Evolutionary conservation across 1,140 invertebrate genomes (phyloP).

Genomic region (Acyrthosiphon pisum): DNA sequence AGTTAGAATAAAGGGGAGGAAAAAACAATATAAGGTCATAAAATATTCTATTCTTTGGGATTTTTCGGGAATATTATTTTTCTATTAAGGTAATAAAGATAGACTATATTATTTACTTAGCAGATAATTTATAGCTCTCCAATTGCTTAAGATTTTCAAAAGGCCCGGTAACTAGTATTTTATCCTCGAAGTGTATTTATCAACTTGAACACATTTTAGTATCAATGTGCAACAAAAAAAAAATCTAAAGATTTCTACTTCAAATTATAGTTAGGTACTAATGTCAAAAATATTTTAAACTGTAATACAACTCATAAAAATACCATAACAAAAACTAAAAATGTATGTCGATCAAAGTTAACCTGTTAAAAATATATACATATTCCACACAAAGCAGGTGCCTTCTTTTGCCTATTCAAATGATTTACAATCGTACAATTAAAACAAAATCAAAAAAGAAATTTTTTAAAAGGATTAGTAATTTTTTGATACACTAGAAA

Average conservation of each 20-base stretch:
- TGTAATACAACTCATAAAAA: neutral
- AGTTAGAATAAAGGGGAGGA: neutral
- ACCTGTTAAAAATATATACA: neutral
- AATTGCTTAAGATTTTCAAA: neutral
- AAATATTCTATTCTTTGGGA: neutral
- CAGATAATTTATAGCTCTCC: neutral
- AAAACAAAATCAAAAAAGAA: too few species aligned
- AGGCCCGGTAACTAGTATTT: neutral
- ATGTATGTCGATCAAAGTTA: neutral
- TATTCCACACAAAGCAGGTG: neutral
- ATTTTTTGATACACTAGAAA: neutral
- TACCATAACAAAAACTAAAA: neutral
- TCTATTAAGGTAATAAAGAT: neutral
- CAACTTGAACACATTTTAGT: neutral
- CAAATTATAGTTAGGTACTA: neutral
- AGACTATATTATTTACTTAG: neutral
- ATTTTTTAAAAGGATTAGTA: neutral
- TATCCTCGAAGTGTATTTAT: neutral
- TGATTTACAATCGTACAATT: neutral
- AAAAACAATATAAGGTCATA: neutral
- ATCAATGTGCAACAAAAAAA: neutral
- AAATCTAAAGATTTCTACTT: neutral
- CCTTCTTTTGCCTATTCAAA: neutral
- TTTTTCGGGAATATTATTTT: neutral
- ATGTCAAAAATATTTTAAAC: neutral